phyloP scores from a whole-genome alignment of 2,797 vertebrate genomes.

The Fistularia commersonii region DNA sequence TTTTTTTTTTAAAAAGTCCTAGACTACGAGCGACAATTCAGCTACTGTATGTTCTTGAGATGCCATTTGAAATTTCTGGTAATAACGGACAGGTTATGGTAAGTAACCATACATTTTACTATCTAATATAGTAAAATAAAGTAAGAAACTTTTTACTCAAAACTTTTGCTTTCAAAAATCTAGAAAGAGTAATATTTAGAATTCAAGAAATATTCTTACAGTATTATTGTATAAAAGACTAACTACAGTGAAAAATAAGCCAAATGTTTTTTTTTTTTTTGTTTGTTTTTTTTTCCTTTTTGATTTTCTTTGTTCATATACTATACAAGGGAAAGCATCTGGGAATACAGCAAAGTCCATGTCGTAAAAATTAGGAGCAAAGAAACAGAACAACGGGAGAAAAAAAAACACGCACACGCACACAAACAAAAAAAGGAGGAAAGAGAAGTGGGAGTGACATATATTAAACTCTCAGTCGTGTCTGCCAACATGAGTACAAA shows the following conservation, averaged over 20 bases:
- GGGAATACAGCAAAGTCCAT: constrained; percentile 95
- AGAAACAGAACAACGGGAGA: constrained; percentile 58
- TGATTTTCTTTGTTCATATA: constrained; percentile 80
- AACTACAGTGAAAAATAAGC: constrained; percentile 99
- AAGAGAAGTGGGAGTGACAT: constrained; percentile 82
- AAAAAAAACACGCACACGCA: constrained; percentile 5
- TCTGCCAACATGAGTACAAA: constrained; percentile 82
- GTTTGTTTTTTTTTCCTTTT: constrained; percentile 62
- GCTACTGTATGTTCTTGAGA: constrained; percentile 84
- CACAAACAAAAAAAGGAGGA: constrained; percentile 28
- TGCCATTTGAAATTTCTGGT: constrained; percentile 90
- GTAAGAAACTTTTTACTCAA: constrained; percentile 99
- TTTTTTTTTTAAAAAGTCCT: constrained; percentile 64
- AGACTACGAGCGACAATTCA: constrained; percentile 88
- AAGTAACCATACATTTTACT: constrained; percentile 99
- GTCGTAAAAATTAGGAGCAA: constrained; percentile 89
- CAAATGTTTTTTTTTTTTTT: constrained; percentile 88
- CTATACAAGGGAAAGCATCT: constrained; percentile 96
- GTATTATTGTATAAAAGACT: constrained; percentile 99
- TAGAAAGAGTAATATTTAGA: constrained; percentile 99
- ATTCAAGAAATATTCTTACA: constrained; percentile 99
- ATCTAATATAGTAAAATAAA: constrained; percentile 99
- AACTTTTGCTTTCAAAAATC: constrained; percentile 99
- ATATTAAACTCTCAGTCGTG: constrained; percentile 77
- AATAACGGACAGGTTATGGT: constrained; percentile 97